A percentile compares a stretch with the other conserved stretches of the same genome.
phyloP scores from a whole-genome alignment of 2,888 invertebrate species.

The Pachydiplax longipennis region DNA sequence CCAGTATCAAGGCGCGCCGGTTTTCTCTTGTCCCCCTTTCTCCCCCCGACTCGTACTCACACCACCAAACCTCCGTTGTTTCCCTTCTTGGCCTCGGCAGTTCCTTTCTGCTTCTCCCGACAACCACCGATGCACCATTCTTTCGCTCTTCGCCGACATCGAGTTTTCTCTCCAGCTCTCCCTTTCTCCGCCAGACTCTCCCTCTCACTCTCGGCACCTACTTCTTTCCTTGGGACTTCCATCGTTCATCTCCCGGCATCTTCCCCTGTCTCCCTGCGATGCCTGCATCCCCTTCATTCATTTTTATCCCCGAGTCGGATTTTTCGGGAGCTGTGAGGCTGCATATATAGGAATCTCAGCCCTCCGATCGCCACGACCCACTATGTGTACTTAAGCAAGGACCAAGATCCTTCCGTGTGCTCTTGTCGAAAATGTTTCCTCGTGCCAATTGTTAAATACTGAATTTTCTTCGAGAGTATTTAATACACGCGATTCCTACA shows the following conservation, averaged over 20 bases:
- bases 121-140: neutral
- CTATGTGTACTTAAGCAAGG: no score
- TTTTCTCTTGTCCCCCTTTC: neutral
- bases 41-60: neutral
- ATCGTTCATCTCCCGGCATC: neutral
- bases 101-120: neutral
- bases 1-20: slow-evolving; percentile 21
- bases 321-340: neutral
- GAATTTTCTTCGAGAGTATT: no score
- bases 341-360: neutral
- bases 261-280: neutral
- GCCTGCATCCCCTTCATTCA: neutral
- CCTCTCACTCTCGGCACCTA: neutral
- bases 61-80: neutral
- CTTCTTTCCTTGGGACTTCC: neutral
- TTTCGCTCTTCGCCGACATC: neutral
- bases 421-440: no score
- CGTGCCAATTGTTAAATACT: no score
- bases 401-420: no score
- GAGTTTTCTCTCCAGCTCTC: neutral
- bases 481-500: no score
- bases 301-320: neutral
- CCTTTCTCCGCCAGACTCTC: neutral
- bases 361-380: neutral
- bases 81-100: neutral